Base-by-base conservation (phyloP, 1,140 invertebrate species). In the Drosophila jambulina region DNA sequence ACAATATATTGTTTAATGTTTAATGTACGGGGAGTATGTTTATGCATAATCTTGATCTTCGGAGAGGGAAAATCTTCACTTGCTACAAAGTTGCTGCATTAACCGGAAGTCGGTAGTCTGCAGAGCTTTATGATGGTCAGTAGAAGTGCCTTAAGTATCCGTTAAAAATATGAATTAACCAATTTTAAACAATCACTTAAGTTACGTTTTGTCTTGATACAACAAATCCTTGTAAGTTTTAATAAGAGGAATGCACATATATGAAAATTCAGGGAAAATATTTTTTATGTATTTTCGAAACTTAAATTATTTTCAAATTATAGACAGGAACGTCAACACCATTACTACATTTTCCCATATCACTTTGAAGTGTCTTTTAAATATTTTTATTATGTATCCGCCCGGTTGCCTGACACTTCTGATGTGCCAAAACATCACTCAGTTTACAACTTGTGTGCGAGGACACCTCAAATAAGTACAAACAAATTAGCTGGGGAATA, bases 1-100 rank as follows among this genome's bases (percentile, higher is more conserved):
- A 49, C 45, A 61, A 56, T 67, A 61, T 49, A 65, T 42, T 78
- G 46, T 78, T 61, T 78, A 62, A 62, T 78, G 53, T 63, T 58
- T 42, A 25, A 48, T 58, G 43, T 48, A 23, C 32, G n/a, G 3
- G 21, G 13, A n/a, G 34, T 40, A 43, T 64, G 65, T 23, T 61
- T 48, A n/a, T 64, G 42, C 59, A 58, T n/a, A 49, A 57, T 43
- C n/a, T 38, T 42, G 9, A 38, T 43, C 27, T 43, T 40, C 8
- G 10, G 3, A n/a, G 46, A 15, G 23, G 12, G 3, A 9, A 40
- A 40, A n/a, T 15, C 29, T 17, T 27, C 5, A 25, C 12, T 38
- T 19, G 12, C 68, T 32, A 74, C 70, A 74, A 74, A 60, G 70
- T 60, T 51, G 70, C 54, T 12, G 62, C 21, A 34, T 42, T 9